Conservation (phyloP, 2,113 vertebrate species). For the Odocoileus virginianus region DNA sequence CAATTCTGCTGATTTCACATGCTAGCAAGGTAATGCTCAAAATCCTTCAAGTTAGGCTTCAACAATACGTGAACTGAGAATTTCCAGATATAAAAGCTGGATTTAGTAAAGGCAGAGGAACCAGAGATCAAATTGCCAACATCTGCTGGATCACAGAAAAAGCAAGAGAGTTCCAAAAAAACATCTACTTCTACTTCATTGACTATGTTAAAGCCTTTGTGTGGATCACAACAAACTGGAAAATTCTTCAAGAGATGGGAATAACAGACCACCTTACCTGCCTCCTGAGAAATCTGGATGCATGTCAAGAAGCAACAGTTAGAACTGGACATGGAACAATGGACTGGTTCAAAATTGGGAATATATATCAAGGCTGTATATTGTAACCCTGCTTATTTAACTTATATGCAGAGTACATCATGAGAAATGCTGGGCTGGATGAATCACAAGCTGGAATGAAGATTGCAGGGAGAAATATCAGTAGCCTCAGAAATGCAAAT, state of each 20-base stretch:
- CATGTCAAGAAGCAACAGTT: neutral
- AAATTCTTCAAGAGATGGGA: neutral
- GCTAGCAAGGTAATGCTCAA: neutral
- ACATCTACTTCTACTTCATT: neutral
- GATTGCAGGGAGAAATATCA: neutral
- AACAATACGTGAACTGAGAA: neutral
- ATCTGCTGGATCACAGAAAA: neutral
- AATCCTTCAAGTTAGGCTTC: neutral
- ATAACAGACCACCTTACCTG: neutral
- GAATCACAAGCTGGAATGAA: neutral
- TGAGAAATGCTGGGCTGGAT: neutral
- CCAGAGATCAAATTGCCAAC: neutral
- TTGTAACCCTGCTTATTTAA: neutral
- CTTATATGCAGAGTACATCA: neutral
- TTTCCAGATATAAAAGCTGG: neutral
- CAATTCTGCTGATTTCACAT: neutral
- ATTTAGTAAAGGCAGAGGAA: neutral
- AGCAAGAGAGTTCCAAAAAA: neutral
- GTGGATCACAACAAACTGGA: neutral
- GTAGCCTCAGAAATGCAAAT: neutral
- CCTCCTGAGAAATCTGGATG: neutral
- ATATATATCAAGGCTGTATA: neutral
- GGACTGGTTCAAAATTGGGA: neutral
- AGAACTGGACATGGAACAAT: neutral
- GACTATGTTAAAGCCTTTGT: neutral